phyloP scores from a whole-genome alignment of 2,113 vertebrate genomes.

The Corythoichthys intestinalis region DNA sequence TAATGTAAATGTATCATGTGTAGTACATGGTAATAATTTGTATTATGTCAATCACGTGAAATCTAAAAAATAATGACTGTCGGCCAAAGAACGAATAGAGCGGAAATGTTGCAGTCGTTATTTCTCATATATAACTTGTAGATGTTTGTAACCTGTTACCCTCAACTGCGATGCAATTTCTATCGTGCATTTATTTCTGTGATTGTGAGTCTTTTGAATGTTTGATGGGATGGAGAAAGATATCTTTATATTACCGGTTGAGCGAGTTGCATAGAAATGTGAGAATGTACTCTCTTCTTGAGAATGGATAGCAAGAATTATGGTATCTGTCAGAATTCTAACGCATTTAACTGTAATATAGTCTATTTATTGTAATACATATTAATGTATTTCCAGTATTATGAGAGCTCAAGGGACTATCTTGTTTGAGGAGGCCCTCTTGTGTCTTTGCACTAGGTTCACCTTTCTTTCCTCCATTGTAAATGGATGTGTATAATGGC shows the following conservation, averaged over 20 bases:
- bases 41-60: slow-evolving; percentile 46
- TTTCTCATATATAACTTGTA: slow-evolving; percentile 46
- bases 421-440: slow-evolving; percentile 45
- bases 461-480: slow-evolving; percentile 64
- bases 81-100: slow-evolving; percentile 70
- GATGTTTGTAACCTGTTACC: slow-evolving; percentile 58
- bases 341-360: slow-evolving; percentile 59
- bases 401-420: slow-evolving; percentile 53
- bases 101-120: slow-evolving; percentile 50
- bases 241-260: slow-evolving; percentile 20
- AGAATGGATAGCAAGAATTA: slow-evolving; percentile 39
- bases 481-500: slow-evolving; percentile 55
- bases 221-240: slow-evolving; percentile 57
- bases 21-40: slow-evolving; percentile 57
- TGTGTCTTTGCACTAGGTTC: slow-evolving; percentile 68
- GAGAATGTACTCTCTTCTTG: slow-evolving; percentile 56
- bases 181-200: slow-evolving; percentile 48
- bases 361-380: slow-evolving; percentile 57
- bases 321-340: slow-evolving; percentile 45
- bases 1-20: slow-evolving; percentile 60
- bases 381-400: slow-evolving; percentile 59
- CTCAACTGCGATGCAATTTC: slow-evolving; percentile 64
- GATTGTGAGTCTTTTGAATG: slow-evolving; percentile 64
- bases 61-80: slow-evolving; percentile 62
- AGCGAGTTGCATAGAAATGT: slow-evolving; percentile 54